A percentile compares a stretch with the other conserved stretches of the same genome.
phyloP scores from a whole-genome alignment of 2,113 vertebrate genomes.

The Cricetomys ansorgei region DNA sequence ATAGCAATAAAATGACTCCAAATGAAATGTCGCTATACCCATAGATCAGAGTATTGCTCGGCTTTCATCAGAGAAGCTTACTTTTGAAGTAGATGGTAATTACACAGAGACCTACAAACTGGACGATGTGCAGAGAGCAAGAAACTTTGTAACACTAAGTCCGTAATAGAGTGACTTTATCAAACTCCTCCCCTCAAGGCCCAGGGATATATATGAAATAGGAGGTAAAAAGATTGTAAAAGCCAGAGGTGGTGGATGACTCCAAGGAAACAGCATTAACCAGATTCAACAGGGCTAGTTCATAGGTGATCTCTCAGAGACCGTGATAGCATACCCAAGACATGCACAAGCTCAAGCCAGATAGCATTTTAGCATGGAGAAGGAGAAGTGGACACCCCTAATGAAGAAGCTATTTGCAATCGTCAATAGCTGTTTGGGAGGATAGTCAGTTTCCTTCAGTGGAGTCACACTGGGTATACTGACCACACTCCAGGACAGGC shows the following conservation, averaged over 20 bases:
- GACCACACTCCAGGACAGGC: not conserved
- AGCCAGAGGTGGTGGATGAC: not conserved
- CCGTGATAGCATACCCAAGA: not conserved
- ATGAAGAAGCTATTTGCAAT: not conserved
- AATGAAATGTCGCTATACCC: not conserved
- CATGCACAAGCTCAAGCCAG: not conserved
- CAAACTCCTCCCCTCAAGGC: not conserved
- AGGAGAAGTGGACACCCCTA: not conserved
- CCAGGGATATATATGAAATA: not conserved
- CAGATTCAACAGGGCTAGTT: not conserved
- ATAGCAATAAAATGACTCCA: not conserved
- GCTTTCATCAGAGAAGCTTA: not conserved
- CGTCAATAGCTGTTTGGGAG: too few species aligned
- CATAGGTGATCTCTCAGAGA: too few species aligned
- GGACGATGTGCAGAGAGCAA: not conserved
- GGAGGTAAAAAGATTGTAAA: not conserved
- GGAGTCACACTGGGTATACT: not conserved
- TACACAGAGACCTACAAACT: not conserved
- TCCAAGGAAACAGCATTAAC: not conserved
- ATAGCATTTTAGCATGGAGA: not conserved
- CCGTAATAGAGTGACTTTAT: not conserved
- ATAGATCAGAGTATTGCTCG: not conserved
- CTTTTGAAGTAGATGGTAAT: not conserved
- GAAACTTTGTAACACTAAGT: not conserved
- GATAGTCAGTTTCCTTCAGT: not conserved